Evolutionary conservation across 2,113 vertebrate species (phyloP).

Genomic region (Pseudopipra pipra): DNA sequence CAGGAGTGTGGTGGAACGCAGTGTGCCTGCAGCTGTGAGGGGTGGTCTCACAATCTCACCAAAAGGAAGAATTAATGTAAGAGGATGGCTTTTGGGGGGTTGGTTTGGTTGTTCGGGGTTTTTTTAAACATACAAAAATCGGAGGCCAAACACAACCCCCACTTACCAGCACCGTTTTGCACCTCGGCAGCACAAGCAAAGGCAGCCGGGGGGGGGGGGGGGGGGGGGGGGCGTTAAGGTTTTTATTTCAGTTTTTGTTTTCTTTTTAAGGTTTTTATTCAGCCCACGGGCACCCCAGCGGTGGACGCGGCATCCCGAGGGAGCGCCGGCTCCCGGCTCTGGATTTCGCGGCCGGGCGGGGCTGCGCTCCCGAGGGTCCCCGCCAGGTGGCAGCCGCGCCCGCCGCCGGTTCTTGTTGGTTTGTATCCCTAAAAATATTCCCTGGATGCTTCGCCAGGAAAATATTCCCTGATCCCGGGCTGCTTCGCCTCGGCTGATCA

Average conservation of each 20-base stretch:
- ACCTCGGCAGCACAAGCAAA: not conserved
- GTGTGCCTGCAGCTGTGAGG: rapidly evolving
- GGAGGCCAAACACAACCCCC: not conserved
- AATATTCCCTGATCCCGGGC: no score
- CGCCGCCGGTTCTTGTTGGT: rapidly evolving
- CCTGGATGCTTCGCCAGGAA: no score
- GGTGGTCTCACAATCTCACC: not conserved
- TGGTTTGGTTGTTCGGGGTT: no score
- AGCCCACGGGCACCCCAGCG: not conserved
- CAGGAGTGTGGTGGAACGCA: not conserved
- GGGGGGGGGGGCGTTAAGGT: no score
- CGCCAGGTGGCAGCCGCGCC: not conserved
- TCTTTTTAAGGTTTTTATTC: not conserved
- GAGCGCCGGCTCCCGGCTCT: rapidly evolving
- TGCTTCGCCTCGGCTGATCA: not conserved
- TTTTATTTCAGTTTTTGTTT: not conserved
- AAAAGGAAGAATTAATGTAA: not conserved
- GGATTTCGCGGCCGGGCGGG: not conserved
- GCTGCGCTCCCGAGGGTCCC: not conserved
- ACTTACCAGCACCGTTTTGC: not conserved
- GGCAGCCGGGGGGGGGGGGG: rapidly evolving
- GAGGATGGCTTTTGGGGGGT: not conserved
- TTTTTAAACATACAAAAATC: not conserved
- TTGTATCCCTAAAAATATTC: not conserved
- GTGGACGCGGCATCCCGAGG: rapidly evolving